These are phyloP conservation scores for Melipona quadrifasciata DNA, from an alignment of 1,140 invertebrate species.

Conservation along the genomic window DNA sequence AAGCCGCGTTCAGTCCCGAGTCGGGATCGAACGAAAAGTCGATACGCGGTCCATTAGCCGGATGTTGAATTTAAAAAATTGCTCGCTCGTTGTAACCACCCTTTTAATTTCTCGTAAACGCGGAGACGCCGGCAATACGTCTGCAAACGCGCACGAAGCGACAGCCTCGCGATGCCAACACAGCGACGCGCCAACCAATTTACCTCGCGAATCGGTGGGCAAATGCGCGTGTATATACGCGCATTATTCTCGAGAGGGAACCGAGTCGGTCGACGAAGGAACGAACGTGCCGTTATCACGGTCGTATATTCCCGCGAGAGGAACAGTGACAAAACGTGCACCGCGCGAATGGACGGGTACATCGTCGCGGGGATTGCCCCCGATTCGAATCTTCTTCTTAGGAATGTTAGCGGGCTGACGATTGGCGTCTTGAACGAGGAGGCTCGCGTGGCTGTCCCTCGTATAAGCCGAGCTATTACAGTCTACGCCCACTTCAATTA, in stretches of 20 bases:
- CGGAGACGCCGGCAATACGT: no score
- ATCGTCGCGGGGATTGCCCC: slow-evolving; percentile 13
- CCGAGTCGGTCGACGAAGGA: not conserved
- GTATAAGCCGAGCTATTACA: slow-evolving; percentile 52
- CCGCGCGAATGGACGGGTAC: not conserved
- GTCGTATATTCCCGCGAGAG: not conserved
- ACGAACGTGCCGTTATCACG: not conserved
- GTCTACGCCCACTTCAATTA: slow-evolving; percentile 67
- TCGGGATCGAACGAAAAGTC: no score
- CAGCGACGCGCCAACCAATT: no score
- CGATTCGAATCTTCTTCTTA: slow-evolving; percentile 31
- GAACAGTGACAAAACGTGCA: not conserved
- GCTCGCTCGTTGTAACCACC: no score
- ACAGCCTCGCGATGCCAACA: no score
- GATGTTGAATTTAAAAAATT: no score
- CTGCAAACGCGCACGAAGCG: no score
- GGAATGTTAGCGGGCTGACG: slow-evolving; percentile 9
- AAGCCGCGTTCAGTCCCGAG: no score
- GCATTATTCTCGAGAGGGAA: not conserved
- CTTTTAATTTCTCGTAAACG: no score
- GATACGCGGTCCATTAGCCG: no score
- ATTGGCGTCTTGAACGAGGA: slow-evolving; percentile 54
- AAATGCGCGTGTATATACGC: no score
- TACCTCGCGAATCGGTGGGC: no score
- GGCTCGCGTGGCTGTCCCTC: slow-evolving; percentile 56